Conservation (phyloP, 2,888 invertebrate species). For the Lepidonotus clava region DNA sequence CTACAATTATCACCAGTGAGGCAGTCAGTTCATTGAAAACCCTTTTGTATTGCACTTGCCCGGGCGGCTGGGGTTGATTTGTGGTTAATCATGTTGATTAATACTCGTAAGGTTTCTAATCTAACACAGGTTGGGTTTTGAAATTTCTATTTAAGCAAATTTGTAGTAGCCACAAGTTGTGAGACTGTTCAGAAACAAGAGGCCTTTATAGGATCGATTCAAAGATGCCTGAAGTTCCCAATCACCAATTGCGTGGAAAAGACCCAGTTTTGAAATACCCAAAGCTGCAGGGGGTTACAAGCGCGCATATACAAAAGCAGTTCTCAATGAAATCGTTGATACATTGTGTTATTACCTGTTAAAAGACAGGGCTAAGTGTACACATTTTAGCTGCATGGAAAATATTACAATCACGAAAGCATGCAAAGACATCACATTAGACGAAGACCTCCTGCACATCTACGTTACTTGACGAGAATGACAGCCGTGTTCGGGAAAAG, state of each 20-base stretch:
- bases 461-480: neutral
- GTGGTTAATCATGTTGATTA: conserved; percentile 52
- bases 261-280: conserved; percentile 1
- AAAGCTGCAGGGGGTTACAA: conserved; percentile 45
- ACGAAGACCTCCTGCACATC: neutral
- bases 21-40: conserved; percentile 64
- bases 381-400: conserved; percentile 7
- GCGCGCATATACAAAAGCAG: conserved; percentile 52
- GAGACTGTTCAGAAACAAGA: conserved; percentile 15
- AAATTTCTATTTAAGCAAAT: neutral
- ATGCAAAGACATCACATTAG: neutral
- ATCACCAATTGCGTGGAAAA: conserved; percentile 26
- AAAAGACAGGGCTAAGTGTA: neutral
- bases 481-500: neutral
- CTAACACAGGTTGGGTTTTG: conserved; percentile 27
- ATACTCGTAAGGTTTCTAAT: conserved; percentile 26
- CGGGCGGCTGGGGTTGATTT: conserved; percentile 65
- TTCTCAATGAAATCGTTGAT: conserved; percentile 33
- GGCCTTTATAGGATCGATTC: conserved; percentile 3
- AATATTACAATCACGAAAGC: conserved; percentile 21
- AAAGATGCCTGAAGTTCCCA: neutral
- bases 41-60: conserved; percentile 71
- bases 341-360: conserved; percentile 1
- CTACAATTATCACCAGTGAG: conserved; percentile 79
- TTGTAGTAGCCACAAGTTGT: neutral